Evolutionary conservation across 92 coral and sea anemone species (phyloP), one percentile per base, ranked within the genome.

Genomic region (Micromussa lordhowensis): DNA sequence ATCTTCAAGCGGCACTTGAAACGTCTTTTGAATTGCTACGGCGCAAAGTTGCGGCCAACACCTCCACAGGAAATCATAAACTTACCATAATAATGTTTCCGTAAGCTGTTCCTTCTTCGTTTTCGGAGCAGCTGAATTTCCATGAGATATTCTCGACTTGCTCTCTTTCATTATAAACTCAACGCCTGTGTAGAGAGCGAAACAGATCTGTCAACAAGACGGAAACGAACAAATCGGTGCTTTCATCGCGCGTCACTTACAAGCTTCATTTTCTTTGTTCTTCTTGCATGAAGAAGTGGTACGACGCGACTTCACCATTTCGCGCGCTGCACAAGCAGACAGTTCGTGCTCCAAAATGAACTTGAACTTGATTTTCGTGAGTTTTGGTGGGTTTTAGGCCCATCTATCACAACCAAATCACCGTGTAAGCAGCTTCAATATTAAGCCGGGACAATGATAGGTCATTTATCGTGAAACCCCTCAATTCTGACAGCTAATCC

Each of bases 101-200:
- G 94, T 78, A 28, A 95, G 95, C 31, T 95, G 98, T 73, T 95
- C 98, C 61, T 95, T 95, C 89, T 94, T 94, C 38, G 91, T 86
- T 51, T 95, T 95, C 31, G 94, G 78, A 68, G 88, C 63, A 17
- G 89, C 84, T 59, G 94, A 91, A 63, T 90, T 86, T 49, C 90
- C 53, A 29, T 90, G 80, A 21, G 72, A 12, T 14, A 69, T 54
- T 44, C 93, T 91, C 18, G 81, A 80, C 83, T 95, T 94, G 35
- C 78, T 66, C n/a, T 92, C 96, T 77, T 89, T 88, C 80, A 90
- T 85, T 9, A 78, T 89, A 30, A 71, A 80, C 68, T 88, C 92
- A 76, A 64, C 94, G 26, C 66, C 96, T 93, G 89, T 57, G 8
- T 71, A 64, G 24, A 63, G 59, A 77, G 63, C 51, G 34, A 68